Conservation (phyloP, 2,888 invertebrate genomes). For the Stenodema calcarata region DNA sequence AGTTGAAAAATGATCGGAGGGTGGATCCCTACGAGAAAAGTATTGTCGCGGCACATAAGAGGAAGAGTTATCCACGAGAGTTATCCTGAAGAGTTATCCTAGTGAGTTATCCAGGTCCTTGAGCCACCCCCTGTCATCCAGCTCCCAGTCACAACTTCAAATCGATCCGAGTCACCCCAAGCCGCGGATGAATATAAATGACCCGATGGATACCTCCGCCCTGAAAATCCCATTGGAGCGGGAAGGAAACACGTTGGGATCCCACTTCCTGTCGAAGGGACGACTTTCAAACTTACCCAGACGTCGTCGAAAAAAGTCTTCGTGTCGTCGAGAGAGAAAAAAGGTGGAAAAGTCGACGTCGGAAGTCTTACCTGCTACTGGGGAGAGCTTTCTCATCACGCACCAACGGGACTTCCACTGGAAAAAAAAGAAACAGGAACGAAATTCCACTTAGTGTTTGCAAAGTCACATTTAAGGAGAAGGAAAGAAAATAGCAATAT, state of each 20-base stretch:
- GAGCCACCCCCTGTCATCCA: neutral
- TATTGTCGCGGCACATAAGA: neutral
- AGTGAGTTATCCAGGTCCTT: neutral
- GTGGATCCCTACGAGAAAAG: neutral
- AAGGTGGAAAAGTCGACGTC: neutral
- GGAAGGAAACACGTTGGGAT: neutral
- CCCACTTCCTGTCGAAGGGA: neutral
- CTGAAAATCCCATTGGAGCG: neutral
- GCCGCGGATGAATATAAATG: constrained; percentile 40
- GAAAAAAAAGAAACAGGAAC: constrained; percentile 64
- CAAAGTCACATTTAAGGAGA: constrained; percentile 5
- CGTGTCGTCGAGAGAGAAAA: neutral
- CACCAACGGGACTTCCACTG: constrained; percentile 94
- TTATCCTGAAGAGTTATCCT: neutral
- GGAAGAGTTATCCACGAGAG: neutral
- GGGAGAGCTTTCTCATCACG: constrained; percentile 86
- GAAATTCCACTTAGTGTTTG: constrained; percentile 16
- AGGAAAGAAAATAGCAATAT: neutral
- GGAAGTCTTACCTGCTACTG: constrained; percentile 78
- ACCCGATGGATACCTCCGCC: neutral
- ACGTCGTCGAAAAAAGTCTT: neutral
- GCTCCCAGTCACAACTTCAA: neutral
- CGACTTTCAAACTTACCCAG: neutral
- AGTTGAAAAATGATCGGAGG: neutral
- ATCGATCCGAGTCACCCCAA: neutral